phyloP scores from a whole-genome alignment of 1,140 invertebrate genomes.

The Drosophila trapezifrons region DNA sequence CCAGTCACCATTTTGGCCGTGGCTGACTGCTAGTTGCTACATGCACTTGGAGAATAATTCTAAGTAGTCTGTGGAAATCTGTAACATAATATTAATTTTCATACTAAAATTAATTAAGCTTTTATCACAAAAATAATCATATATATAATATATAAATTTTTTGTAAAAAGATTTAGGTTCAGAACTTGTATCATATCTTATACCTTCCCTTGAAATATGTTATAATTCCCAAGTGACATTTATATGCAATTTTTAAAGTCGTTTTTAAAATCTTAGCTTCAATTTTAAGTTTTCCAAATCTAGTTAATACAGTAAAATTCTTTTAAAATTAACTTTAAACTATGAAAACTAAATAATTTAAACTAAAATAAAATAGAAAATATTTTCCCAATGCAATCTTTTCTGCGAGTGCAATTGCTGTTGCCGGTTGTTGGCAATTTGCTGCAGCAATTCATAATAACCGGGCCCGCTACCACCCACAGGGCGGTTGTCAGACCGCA shows the following conservation, averaged over 20 bases:
- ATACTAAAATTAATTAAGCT: too few species aligned
- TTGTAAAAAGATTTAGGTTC: too few species aligned
- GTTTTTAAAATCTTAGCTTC: neutral
- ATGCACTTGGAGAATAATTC: neutral
- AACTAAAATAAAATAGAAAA: too few species aligned
- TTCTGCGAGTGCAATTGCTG: neutral
- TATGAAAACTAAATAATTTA: neutral
- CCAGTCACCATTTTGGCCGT: constrained; percentile 50
- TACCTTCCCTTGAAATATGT: too few species aligned
- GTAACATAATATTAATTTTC: too few species aligned
- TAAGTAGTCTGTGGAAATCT: too few species aligned
- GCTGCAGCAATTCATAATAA: constrained; percentile 80
- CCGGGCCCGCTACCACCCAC: constrained; percentile 76
- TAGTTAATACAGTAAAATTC: too few species aligned
- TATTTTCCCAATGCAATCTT: too few species aligned
- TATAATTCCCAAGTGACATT: neutral
- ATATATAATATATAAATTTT: neutral
- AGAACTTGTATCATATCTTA: too few species aligned
- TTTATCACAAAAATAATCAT: neutral
- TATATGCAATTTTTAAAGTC: neutral
- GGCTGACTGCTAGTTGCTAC: constrained; percentile 13
- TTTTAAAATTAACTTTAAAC: neutral
- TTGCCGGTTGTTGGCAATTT: constrained; percentile 57
- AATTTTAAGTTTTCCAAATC: neutral
- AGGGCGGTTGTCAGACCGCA: constrained; percentile 69